Evolutionary conservation across 2,888 invertebrate species (phyloP).

Genomic region (Camptogramma bilineatum): DNA sequence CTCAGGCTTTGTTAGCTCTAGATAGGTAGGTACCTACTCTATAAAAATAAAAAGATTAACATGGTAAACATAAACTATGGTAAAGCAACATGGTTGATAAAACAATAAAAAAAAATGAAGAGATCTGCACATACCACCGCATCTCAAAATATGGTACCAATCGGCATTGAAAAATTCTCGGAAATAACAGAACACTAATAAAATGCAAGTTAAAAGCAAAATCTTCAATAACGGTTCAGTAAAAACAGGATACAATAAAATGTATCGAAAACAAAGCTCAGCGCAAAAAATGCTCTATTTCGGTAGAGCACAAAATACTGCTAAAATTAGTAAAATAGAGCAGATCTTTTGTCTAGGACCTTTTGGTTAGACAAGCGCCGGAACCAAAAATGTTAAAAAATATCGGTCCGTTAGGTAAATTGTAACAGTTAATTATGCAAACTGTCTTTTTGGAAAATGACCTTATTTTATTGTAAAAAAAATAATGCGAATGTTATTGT

Average conservation of each 20-base stretch:
- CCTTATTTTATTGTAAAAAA: constrained; percentile 18
- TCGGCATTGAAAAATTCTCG: constrained; percentile 4
- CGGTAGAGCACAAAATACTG: constrained; percentile 47
- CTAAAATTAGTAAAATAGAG: constrained; percentile 73
- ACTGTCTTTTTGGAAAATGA: constrained; percentile 29
- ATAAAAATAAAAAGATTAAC: too few relatives aligned
- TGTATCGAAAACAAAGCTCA: constrained; percentile 37
- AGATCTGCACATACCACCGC: background rate
- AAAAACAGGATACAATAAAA: constrained; percentile 42
- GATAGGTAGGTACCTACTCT: too few relatives aligned
- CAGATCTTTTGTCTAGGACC: constrained; percentile 58
- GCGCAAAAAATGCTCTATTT: constrained; percentile 61
- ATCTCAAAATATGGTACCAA: constrained; percentile 5
- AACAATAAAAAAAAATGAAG: background rate
- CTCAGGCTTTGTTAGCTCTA: too few relatives aligned
- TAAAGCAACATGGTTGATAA: too few relatives aligned
- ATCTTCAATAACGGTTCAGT: constrained; percentile 32
- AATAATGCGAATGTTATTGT: background rate
- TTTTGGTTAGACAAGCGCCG: constrained; percentile 47
- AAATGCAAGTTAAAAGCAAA: constrained; percentile 41
- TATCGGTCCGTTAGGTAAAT: constrained; percentile 66
- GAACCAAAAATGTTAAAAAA: constrained; percentile 52
- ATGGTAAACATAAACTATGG: too few relatives aligned
- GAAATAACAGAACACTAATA: constrained; percentile 32
- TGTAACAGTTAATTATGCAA: constrained; percentile 62